Percentiles rank a stretch among this genome's conserved stretches.
These are phyloP conservation scores for Alligator sinensis DNA, from an alignment of 2,113 vertebrate species.

Conservation along the genomic window DNA sequence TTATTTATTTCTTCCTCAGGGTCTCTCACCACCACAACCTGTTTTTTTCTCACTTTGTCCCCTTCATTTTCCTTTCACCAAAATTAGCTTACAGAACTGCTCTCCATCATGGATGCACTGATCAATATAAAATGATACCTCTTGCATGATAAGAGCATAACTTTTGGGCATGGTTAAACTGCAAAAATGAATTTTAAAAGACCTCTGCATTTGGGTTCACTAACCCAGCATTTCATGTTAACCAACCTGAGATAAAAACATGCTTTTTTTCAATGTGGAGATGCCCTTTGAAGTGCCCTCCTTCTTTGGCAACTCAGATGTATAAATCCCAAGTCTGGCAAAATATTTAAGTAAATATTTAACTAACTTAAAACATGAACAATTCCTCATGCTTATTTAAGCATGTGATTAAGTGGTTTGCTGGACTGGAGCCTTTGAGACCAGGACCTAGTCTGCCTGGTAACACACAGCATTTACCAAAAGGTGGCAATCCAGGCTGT, in stretches of 20 bases:
- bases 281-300: background rate
- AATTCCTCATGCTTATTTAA: background rate
- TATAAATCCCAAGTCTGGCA: background rate
- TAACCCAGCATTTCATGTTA: background rate
- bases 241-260: background rate
- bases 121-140: background rate
- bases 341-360: background rate
- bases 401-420: background rate
- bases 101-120: background rate
- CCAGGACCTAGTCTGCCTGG: background rate
- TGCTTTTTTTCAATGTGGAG: background rate
- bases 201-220: background rate
- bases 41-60: background rate
- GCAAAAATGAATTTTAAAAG: background rate
- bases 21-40: background rate
- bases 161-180: background rate
- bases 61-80: background rate
- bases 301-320: background rate
- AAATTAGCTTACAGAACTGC: background rate
- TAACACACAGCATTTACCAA: background rate
- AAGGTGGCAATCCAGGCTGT: slow-evolving; percentile 30
- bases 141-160: background rate
- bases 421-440: background rate
- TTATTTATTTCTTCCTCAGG: background rate
- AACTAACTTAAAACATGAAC: background rate